These are phyloP conservation scores for Emydoidea blandingii DNA, from an alignment of 2,797 vertebrate species.

Conservation along the genomic window DNA sequence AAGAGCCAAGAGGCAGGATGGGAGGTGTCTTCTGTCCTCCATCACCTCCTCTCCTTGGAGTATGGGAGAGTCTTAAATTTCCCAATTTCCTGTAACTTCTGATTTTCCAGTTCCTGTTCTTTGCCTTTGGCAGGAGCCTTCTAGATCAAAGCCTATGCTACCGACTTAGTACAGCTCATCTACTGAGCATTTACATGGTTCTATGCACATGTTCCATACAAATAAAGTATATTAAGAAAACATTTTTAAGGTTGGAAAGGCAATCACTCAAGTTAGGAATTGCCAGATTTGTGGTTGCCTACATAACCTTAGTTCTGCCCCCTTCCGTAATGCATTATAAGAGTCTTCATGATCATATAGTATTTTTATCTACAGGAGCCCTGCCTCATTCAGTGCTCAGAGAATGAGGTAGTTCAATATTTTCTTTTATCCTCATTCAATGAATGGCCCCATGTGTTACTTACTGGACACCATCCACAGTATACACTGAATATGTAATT, in stretches of 20 bases:
- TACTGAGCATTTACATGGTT: neutral
- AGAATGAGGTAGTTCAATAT: neutral
- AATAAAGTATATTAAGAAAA: neutral
- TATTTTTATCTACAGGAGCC: neutral
- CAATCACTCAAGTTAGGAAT: neutral
- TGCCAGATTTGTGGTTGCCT: neutral
- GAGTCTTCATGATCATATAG: neutral
- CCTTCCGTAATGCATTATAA: neutral
- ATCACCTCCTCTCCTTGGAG: neutral
- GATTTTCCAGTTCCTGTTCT: neutral
- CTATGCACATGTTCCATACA: neutral
- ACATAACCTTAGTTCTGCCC: neutral
- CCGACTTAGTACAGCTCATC: neutral
- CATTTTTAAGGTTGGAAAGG: neutral
- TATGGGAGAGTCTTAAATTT: neutral
- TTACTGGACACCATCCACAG: neutral
- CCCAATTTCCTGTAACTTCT: neutral
- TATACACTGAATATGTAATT: neutral
- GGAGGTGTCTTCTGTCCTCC: neutral
- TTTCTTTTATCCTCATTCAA: neutral
- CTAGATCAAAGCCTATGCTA: neutral
- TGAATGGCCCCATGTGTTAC: neutral
- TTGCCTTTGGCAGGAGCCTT: neutral
- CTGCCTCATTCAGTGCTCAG: neutral
- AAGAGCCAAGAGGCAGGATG: neutral